phyloP scores from a whole-genome alignment of 2,797 vertebrate species.

The Tragelaphus oryx region DNA sequence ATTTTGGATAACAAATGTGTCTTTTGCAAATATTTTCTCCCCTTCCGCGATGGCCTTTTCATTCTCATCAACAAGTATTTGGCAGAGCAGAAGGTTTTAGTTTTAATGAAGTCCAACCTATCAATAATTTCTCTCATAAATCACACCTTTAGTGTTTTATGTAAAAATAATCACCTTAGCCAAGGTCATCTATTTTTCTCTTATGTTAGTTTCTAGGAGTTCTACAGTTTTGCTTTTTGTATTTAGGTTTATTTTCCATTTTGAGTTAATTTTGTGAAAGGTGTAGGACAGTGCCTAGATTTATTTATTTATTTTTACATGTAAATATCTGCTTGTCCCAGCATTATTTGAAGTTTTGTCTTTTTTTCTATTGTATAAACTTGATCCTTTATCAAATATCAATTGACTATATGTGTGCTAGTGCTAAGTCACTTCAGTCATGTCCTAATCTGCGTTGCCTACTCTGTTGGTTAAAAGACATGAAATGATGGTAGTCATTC shows the following conservation, averaged over 20 bases:
- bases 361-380: background rate
- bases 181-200: background rate
- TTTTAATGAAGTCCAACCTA: background rate
- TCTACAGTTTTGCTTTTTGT: background rate
- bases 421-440: background rate
- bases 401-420: background rate
- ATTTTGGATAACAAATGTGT: background rate
- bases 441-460: background rate
- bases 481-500: constrained; percentile 30
- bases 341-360: background rate
- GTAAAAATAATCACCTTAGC: background rate
- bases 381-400: background rate
- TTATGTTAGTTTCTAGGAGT: background rate
- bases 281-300: background rate
- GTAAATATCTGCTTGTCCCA: background rate
- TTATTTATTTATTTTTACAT: background rate
- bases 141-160: background rate
- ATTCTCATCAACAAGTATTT: background rate
- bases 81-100: background rate
- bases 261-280: background rate
- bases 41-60: background rate
- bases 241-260: background rate
- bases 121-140: background rate
- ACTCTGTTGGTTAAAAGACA: background rate
- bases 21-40: background rate